phyloP scores from a whole-genome alignment of 2,888 invertebrate genomes.

The Reticulitermes lucifugus region DNA sequence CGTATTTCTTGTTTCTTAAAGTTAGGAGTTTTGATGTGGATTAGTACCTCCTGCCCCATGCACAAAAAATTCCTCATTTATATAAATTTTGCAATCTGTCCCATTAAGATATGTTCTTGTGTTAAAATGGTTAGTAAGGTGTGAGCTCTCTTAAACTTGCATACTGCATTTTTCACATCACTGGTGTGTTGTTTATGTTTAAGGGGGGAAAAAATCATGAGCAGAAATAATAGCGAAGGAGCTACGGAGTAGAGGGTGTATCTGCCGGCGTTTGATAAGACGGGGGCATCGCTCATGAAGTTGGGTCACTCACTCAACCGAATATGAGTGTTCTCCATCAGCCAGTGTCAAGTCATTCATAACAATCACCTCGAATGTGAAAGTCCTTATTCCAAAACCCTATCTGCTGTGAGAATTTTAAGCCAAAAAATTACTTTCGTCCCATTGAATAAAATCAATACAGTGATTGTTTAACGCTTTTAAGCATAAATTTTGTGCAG shows the following conservation, averaged over 20 bases:
- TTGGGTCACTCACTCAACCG: slow-evolving; percentile 22
- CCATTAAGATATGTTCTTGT: no score
- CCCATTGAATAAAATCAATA: no score
- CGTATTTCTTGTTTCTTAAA: no score
- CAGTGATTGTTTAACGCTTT: no score
- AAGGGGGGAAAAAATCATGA: neutral
- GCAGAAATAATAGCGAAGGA: slow-evolving; percentile 33
- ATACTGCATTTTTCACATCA: neutral
- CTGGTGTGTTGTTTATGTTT: neutral
- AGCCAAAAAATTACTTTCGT: no score
- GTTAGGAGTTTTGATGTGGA: no score
- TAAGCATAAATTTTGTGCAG: no score
- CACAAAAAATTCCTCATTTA: no score
- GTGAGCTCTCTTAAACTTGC: no score
- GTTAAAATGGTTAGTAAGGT: no score
- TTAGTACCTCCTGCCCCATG: no score
- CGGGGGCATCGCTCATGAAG: slow-evolving; percentile 3
- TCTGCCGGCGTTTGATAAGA: slow-evolving; percentile 23
- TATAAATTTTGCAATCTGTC: no score
- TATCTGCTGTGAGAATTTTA: neutral
- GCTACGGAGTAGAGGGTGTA: neutral
- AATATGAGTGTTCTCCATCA: neutral
- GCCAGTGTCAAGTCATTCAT: neutral
- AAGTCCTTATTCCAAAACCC: neutral
- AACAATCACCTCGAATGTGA: neutral